These are phyloP conservation scores for Agrochola macilenta DNA, from an alignment of 2,888 invertebrate species.

Conservation along the genomic window DNA sequence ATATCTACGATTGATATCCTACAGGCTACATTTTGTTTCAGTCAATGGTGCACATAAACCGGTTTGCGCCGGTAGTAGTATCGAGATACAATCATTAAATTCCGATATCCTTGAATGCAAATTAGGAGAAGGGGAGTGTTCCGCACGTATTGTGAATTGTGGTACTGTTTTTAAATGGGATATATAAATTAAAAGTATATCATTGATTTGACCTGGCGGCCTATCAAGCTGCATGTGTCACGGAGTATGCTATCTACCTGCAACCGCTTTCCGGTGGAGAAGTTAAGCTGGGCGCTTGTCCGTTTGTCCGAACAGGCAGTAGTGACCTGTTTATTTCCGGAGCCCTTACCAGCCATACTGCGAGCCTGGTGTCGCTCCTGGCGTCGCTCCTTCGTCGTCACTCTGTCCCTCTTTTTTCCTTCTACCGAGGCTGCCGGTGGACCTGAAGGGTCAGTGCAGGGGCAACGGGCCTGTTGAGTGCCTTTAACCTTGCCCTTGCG, in stretches of 20 bases:
- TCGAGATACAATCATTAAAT: slow-evolving; percentile 56
- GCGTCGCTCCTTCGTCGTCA: too few species aligned
- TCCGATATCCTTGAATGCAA: slow-evolving; percentile 76
- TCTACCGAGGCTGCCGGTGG: too few species aligned
- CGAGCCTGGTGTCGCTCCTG: too few species aligned
- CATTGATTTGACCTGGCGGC: slow-evolving; percentile 15
- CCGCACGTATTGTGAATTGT: slow-evolving; percentile 59
- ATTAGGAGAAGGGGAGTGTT: slow-evolving; percentile 74
- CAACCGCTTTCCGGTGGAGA: too few species aligned
- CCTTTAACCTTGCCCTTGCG: too few species aligned
- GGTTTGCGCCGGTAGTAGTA: slow-evolving; percentile 46
- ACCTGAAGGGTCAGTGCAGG: too few species aligned
- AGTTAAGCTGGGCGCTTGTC: too few species aligned
- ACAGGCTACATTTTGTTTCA: slow-evolving; percentile 28
- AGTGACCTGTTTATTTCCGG: too few species aligned
- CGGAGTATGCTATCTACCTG: background rate
- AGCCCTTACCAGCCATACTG: too few species aligned
- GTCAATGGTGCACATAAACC: slow-evolving; percentile 36
- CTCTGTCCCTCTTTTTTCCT: too few species aligned
- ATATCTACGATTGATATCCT: slow-evolving; percentile 22
- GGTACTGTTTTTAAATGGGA: slow-evolving; percentile 28
- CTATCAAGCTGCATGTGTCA: slow-evolving; percentile 5
- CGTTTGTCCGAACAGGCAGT: too few species aligned
- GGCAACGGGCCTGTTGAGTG: too few species aligned
- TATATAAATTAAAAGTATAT: slow-evolving; percentile 2